Conservation (phyloP, 37 sponge, comb jelly and placozoan genomes). For the Haliclona indistincta region DNA sequence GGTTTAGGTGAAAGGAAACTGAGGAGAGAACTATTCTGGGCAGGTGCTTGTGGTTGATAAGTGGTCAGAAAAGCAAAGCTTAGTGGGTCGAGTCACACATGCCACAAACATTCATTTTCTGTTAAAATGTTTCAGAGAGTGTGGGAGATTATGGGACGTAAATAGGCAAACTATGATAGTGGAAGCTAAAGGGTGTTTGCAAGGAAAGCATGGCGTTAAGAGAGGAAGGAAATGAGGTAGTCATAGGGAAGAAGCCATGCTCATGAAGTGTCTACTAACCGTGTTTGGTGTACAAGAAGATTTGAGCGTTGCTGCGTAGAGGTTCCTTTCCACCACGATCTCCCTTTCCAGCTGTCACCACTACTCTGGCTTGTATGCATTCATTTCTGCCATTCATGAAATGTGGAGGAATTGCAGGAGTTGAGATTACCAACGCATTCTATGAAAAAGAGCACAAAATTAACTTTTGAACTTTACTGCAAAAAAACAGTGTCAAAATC, state of each 20-base stretch:
- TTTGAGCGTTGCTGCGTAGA: constrained; percentile 29
- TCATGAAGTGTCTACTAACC: too few relatives aligned
- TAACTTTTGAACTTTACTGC: neutral
- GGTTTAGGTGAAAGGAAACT: neutral
- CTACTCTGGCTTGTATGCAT: constrained; percentile 9
- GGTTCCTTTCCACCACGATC: constrained; percentile 1
- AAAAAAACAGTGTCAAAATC: neutral
- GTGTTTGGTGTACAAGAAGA: constrained; percentile 37
- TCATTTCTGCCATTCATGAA: neutral
- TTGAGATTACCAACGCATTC: constrained; percentile 60
- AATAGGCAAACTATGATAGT: too few relatives aligned
- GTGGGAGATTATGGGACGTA: too few relatives aligned
- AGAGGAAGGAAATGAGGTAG: too few relatives aligned
- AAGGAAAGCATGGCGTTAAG: too few relatives aligned
- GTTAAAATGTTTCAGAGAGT: too few relatives aligned
- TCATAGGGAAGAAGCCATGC: too few relatives aligned
- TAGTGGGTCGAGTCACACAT: too few relatives aligned
- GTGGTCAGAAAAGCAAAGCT: neutral
- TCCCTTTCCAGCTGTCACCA: constrained; percentile 56
- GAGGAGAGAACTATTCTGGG: neutral
- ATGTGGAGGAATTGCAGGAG: constrained; percentile 31
- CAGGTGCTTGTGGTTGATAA: neutral
- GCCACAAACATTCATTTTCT: too few relatives aligned
- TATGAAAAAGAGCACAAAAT: neutral
- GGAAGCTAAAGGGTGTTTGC: too few relatives aligned